Evolutionary conservation across 2,797 vertebrate genomes (phyloP).

Genomic region (Austrolebias charrua): DNA sequence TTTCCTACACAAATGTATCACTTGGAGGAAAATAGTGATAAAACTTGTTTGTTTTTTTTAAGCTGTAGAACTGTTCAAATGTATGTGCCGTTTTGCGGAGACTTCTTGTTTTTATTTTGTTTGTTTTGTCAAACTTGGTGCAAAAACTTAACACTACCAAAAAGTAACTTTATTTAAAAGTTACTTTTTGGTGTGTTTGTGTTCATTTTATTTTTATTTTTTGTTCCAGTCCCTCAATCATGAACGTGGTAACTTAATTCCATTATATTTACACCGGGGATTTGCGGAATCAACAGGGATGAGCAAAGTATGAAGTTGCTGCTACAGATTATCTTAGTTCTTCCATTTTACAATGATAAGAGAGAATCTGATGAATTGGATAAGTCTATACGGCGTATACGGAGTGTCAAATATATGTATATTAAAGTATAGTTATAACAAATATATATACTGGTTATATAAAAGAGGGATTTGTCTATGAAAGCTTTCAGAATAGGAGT

Average conservation of each 20-base stretch:
- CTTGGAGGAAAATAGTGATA: conserved; percentile 79
- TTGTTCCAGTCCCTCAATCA: conserved; percentile 65
- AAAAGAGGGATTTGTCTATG: conserved; percentile 56
- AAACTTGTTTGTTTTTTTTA: conserved; percentile 79
- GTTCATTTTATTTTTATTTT: conserved; percentile 56
- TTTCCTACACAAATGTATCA: conserved; percentile 87
- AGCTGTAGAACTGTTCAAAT: conserved; percentile 89
- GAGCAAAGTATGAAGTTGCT: conserved; percentile 99
- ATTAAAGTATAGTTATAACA: conserved; percentile 61
- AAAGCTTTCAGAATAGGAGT: conserved; percentile 73
- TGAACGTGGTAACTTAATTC: conserved; percentile 79
- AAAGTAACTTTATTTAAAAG: conserved; percentile 71
- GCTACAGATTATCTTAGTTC: conserved; percentile 89
- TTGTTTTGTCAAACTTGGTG: conserved; percentile 81
- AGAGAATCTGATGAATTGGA: conserved; percentile 68
- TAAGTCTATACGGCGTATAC: conserved; percentile 55
- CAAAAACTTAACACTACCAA: conserved; percentile 78
- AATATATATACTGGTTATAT: conserved; percentile 42
- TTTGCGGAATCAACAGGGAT: conserved; percentile 98
- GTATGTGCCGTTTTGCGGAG: conserved; percentile 85
- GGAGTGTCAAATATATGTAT: conserved; percentile 67
- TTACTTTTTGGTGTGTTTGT: conserved; percentile 55
- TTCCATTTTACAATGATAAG: conserved; percentile 80
- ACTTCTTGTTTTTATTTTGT: conserved; percentile 62
- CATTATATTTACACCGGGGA: conserved; percentile 79